Percentiles rank a stretch among this genome's conserved stretches.
Conservation (phyloP, 2,797 vertebrate species). For the Clarias platycephalus region DNA sequence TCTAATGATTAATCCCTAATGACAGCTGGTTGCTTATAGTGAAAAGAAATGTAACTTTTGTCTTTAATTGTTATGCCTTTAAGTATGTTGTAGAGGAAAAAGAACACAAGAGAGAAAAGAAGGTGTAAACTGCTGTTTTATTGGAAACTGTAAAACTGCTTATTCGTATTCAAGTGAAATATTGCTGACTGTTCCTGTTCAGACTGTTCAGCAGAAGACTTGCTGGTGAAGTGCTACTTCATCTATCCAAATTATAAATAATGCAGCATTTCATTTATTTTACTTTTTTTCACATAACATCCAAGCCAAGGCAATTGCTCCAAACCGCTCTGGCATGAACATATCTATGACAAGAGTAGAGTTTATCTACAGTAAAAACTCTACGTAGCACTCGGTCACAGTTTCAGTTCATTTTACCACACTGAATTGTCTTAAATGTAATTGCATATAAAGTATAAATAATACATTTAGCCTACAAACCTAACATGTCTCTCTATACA, state of each 20-base stretch:
- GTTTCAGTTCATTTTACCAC: background rate
- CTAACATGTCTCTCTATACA: background rate
- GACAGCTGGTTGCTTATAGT: background rate
- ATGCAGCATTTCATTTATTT: background rate
- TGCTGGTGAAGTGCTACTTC: conserved; percentile 8
- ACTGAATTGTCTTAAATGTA: background rate
- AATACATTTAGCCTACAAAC: background rate
- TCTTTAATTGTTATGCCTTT: background rate
- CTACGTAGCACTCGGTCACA: conserved; percentile 11
- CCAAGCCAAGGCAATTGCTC: conserved; percentile 1
- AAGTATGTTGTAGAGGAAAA: background rate
- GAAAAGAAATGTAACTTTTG: background rate
- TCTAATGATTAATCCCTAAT: conserved; percentile 11
- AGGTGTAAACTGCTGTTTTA: background rate
- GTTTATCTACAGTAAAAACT: conserved; percentile 29
- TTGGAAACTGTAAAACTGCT: background rate
- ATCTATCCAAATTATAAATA: conserved; percentile 1
- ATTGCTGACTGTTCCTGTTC: conserved; percentile 2
- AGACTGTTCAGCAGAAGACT: conserved; percentile 17
- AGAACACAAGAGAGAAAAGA: background rate
- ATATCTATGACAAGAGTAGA: conserved; percentile 5
- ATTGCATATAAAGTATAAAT: background rate
- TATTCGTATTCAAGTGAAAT: conserved; percentile 13
- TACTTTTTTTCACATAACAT: conserved; percentile 14
- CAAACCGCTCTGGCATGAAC: background rate